Conservation (phyloP, 1,140 invertebrate species). For the Brevipalpus yothersi region DNA sequence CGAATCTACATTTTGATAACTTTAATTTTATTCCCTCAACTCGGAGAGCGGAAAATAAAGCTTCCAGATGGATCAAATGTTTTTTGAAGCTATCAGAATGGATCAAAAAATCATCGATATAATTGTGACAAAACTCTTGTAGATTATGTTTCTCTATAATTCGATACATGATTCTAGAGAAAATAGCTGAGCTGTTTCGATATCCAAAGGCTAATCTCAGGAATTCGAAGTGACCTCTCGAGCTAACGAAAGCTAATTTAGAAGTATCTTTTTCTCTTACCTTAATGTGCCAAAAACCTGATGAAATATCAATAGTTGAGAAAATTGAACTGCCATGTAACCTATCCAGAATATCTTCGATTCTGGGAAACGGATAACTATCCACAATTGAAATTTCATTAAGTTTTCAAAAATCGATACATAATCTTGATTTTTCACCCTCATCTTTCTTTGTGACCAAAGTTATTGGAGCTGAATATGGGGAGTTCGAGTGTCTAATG, state of each 20-base stretch:
- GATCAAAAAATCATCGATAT: conserved; percentile 15
- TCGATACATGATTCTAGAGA: conserved; percentile 12
- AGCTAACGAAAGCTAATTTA: conserved; percentile 6
- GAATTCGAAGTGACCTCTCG: conserved; percentile 7
- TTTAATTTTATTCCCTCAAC: conserved; percentile 12
- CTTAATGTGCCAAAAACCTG: conserved; percentile 16
- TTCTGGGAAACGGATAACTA: conserved; percentile 18
- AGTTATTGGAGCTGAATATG: conserved; percentile 11
- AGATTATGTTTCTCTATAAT: conserved; percentile 2
- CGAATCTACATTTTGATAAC: conserved; percentile 12
- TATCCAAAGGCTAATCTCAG: conserved; percentile 12
- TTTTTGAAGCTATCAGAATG: conserved; percentile 10
- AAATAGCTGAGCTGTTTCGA: conserved; percentile 9
- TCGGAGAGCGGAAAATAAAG: conserved; percentile 12
- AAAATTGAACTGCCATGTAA: conserved; percentile 20
- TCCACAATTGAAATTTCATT: conserved; percentile 10
- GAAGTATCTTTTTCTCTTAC: not conserved
- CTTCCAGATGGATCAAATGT: conserved; percentile 9
- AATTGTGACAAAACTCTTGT: no score
- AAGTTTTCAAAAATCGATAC: conserved; percentile 6
- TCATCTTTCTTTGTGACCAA: conserved; percentile 10
- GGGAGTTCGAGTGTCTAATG: conserved; percentile 10
- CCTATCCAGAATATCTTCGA: conserved; percentile 21
- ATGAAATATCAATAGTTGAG: conserved; percentile 21
- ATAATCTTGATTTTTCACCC: conserved; percentile 4